Base-by-base conservation (phyloP, 2,113 vertebrate genomes). In the Campylorhamphus procurvoides region DNA sequence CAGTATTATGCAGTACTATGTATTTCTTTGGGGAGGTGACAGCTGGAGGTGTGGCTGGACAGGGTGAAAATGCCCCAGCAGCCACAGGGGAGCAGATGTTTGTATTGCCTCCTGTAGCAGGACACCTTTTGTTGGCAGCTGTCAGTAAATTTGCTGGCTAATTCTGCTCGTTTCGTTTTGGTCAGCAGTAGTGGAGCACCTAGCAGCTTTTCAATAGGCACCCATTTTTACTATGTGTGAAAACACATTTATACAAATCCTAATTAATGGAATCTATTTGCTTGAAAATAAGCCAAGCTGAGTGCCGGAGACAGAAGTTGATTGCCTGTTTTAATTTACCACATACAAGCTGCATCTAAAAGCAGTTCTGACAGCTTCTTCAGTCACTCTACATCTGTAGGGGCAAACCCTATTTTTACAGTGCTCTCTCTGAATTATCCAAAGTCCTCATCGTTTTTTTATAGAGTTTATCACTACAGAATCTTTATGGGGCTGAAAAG, bases 1-100 rank as follows among this genome's bases (percentile, higher is more conserved):
- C 1, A 1, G 8, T 63, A 17, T 64, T 63, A 37, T 6, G 18
- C 44, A n/a, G 40, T n/a, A 18, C 50, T 42, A 7, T 0, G 0
- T 2, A 2, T 60, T 79, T 63, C 29, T 77, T 2, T 31, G 40
- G 39, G n/a, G 25, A 53, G n/a, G 28, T 50, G 71, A 75, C 58
- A 68, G 46, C 72, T 72, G 53, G 55, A 76, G 53, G 31, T 66
- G n/a, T 3, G 6, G 28, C 55, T 76, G 78, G 37, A 73, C 0
- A 2, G 28, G n/a, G 6, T 55, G 75, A 83, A 93, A 73, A 15
- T 20, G 33, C 28, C 16, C 31, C 40, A 63, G 69, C 69, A 87
- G 49, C 55, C 8, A 0, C 18, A 62, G 37, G 19, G 33, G 18
- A 91, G 55, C 6, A 8, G 74, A 87, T 76, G 58, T 82, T 95